Evolutionary conservation across 2,113 vertebrate genomes (phyloP), one percentile per base, ranked within the genome.

Genomic region (Orientallactaga bullata): DNA sequence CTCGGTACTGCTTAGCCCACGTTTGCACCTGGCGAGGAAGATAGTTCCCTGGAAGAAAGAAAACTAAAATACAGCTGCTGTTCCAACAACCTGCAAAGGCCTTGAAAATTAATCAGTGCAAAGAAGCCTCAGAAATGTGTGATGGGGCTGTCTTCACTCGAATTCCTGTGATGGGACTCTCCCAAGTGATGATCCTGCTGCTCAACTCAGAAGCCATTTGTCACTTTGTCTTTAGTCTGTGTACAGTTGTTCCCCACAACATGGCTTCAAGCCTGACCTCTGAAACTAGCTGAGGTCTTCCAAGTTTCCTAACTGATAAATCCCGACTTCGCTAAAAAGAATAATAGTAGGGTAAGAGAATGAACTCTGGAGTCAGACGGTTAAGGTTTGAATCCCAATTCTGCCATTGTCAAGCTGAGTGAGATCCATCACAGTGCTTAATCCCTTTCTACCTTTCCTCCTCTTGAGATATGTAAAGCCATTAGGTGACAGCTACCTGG

Each of bases 1-100:
- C 97, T 91, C 97, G 97, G 63, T 99, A 99, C 51, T 98, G 98
- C 91, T 98, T 96, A 16, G 95, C 98, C 98, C 98, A 99, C 39
- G 65, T 97, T 81, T 97, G 97, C 63, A 98, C 96, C 95, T 99
- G 98, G 51, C 66, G 91, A 87, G 97, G 95, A 90, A 98, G 79
- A n/a, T 98, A 98, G 94, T 97, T 97, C 30, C 97, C 98, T 99
- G 95, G 8, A 66, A 80, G 42, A 83, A 68, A 83, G 60, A 79
- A 17, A 81, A 92, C 0, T 0, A 55, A 37, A 84, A 65, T 6
- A 9, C 1, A 42, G 24, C 39, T 5, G 72, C 21, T 30, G 26
- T 18, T 39, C 47, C 85, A 55, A 60, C 60, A 11, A 1, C 16
- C 58, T 58, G 26, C 65, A 24, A 30, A 82, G 24, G 26, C 20